These are phyloP conservation scores for Nicator chloris DNA, from an alignment of 2,113 vertebrate species.

Conservation along the genomic window DNA sequence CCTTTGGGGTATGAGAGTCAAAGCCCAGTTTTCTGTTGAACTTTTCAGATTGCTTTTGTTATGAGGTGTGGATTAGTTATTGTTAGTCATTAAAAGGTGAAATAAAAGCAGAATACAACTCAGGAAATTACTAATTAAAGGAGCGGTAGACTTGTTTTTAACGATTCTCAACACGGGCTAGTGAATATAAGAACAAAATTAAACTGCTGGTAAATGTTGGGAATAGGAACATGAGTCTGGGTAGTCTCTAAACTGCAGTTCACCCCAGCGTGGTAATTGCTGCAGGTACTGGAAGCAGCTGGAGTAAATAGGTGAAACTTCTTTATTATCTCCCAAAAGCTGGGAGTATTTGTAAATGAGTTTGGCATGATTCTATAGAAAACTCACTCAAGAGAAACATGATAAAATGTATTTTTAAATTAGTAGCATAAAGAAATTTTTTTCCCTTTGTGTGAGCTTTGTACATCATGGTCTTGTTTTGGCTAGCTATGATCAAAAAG, in stretches of 20 bases:
- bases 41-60: neutral
- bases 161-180: fast-evolving
- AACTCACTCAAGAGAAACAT: neutral
- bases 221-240: neutral
- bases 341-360: neutral
- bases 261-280: neutral
- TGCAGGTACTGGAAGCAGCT: neutral
- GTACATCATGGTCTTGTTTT: neutral
- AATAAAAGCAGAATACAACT: neutral
- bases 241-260: neutral
- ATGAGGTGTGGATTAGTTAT: neutral
- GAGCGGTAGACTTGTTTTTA: neutral
- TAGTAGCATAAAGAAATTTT: neutral
- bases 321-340: neutral
- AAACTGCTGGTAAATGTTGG: neutral
- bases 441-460: neutral
- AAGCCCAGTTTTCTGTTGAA: neutral
- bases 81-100: neutral
- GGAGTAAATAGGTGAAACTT: neutral
- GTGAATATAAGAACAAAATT: neutral
- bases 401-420: neutral
- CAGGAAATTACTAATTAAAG: neutral
- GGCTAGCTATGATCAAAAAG: neutral
- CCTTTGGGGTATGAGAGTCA: fast-evolving
- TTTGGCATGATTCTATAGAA: neutral